phyloP scores from a whole-genome alignment of 2,888 invertebrate species.

The Norana najaformis region DNA sequence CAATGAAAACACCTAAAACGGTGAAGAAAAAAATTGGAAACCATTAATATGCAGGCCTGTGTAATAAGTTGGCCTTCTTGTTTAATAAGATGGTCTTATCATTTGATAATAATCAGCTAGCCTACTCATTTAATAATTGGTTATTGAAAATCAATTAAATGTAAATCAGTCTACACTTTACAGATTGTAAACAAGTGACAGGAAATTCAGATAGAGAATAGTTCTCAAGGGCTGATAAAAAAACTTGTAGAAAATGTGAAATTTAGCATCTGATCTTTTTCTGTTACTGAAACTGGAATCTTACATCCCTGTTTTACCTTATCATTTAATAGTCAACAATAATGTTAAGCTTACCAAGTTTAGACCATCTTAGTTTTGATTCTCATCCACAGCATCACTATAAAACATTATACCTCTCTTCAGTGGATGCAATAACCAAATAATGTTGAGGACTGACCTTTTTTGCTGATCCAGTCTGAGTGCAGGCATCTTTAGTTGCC shows the following conservation, averaged over 20 bases:
- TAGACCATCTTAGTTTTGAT: not conserved
- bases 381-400: not conserved
- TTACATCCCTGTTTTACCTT: too few relatives aligned
- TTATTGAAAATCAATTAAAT: too few relatives aligned
- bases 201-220: not conserved
- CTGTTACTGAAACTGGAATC: not conserved
- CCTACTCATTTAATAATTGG: too few relatives aligned
- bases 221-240: not conserved
- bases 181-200: not conserved
- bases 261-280: not conserved
- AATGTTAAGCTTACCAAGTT: too few relatives aligned
- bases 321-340: too few relatives aligned
- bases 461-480: not conserved
- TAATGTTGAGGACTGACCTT: not conserved
- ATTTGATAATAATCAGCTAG: too few relatives aligned
- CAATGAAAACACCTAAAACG: too few relatives aligned
- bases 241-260: not conserved
- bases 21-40: too few relatives aligned
- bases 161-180: not conserved
- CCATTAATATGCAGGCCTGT: too few relatives aligned
- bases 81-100: too few relatives aligned
- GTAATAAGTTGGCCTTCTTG: too few relatives aligned
- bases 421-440: not conserved
- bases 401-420: not conserved
- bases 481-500: conserved; percentile 14